Conservation (phyloP, 1,140 invertebrate species). For the Bombus balteatus region DNA sequence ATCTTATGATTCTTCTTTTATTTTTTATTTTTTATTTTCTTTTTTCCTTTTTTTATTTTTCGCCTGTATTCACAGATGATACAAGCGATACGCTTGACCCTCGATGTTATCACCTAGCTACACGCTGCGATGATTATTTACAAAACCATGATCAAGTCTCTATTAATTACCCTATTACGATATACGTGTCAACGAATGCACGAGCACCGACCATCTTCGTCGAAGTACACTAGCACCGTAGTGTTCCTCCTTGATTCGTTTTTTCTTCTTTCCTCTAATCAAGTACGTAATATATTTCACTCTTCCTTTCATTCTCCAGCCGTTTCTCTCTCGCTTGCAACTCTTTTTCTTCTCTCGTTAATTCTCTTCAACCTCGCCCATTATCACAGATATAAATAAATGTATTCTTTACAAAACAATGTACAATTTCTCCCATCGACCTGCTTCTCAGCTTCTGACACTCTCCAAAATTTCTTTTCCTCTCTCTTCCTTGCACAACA, state of each 20-base stretch:
- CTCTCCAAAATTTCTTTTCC: no score
- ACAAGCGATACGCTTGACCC: constrained; percentile 32
- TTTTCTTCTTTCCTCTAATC: background rate
- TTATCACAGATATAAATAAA: constrained; percentile 87
- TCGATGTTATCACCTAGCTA: constrained; percentile 25
- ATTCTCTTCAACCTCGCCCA: constrained; percentile 69
- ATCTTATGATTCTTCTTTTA: background rate
- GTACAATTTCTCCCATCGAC: constrained; percentile 70
- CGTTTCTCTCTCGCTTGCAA: constrained; percentile 42
- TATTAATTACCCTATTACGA: constrained; percentile 68
- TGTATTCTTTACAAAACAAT: constrained; percentile 83
- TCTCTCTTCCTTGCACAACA: background rate
- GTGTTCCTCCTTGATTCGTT: background rate
- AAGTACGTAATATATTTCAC: background rate
- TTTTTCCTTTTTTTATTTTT: constrained; percentile 14
- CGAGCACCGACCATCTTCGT: constrained; percentile 72
- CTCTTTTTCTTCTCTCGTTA: background rate
- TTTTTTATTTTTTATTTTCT: constrained; percentile 6
- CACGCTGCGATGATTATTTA: constrained; percentile 74
- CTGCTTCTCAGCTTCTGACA: background rate
- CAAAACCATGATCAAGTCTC: constrained; percentile 70
- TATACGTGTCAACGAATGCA: constrained; percentile 75
- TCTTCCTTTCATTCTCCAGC: constrained; percentile 10
- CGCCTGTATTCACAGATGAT: background rate
- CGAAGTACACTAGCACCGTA: constrained; percentile 58